phyloP scores from a whole-genome alignment of 2,113 vertebrate species.

The Coturnix japonica region DNA sequence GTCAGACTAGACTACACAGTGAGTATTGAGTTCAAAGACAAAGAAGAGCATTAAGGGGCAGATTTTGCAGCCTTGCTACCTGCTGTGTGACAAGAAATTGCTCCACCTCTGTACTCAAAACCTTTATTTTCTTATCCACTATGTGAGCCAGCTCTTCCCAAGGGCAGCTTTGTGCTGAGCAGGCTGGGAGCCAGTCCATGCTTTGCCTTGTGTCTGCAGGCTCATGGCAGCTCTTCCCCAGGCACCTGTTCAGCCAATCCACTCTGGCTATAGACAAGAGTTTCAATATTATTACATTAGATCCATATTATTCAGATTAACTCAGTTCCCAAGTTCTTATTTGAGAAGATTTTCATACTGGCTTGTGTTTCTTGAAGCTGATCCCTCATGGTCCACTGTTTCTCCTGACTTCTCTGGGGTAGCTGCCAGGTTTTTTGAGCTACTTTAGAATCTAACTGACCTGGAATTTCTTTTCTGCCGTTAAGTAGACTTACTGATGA shows the following conservation, averaged over 20 bases:
- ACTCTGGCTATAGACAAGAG: neutral
- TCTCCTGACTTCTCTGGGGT: neutral
- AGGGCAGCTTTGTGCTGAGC: neutral
- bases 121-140: neutral
- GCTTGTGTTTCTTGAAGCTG: neutral
- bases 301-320: neutral
- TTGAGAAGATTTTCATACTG: conserved; percentile 2
- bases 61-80: neutral
- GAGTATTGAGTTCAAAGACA: neutral
- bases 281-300: neutral
- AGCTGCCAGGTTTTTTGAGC: conserved; percentile 26
- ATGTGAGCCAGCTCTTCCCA: neutral
- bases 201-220: neutral
- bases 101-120: neutral
- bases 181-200: accelerated
- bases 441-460: conserved; percentile 6
- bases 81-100: neutral
- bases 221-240: neutral
- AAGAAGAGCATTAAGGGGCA: neutral
- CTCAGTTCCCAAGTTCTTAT: neutral
- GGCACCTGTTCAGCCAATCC: neutral
- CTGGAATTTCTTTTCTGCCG: neutral
- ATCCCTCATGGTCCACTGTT: neutral
- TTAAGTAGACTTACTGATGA: neutral
- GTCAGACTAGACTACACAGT: neutral